phyloP scores from a whole-genome alignment of 2,888 invertebrate genomes.

The Ethmia dodecea region DNA sequence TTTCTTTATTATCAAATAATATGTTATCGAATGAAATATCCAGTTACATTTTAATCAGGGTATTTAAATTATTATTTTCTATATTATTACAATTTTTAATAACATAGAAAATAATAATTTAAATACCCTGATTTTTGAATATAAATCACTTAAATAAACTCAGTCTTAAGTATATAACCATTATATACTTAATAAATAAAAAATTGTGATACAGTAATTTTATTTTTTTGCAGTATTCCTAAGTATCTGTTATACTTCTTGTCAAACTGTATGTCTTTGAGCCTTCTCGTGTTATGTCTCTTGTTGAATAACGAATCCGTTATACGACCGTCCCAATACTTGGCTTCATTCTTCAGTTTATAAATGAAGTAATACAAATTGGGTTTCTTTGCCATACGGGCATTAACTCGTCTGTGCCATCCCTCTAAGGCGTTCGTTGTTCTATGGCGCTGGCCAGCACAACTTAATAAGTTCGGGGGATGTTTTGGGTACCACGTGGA shows the following conservation, averaged over 20 bases:
- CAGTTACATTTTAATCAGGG: too few species aligned
- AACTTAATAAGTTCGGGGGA: slow-evolving; percentile 4
- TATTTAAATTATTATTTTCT: too few species aligned
- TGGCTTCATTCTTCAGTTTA: slow-evolving; percentile 7
- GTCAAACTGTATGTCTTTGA: slow-evolving; percentile 3
- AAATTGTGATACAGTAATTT: slow-evolving; percentile 6
- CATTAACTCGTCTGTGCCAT: slow-evolving; percentile 9
- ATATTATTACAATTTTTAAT: too few species aligned
- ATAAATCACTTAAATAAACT: neutral
- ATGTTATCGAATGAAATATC: too few species aligned
- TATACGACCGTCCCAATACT: slow-evolving; percentile 5
- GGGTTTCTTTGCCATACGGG: slow-evolving; percentile 1
- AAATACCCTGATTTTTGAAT: too few species aligned
- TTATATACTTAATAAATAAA: too few species aligned
- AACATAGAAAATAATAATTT: too few species aligned
- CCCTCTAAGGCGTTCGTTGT: slow-evolving; percentile 10
- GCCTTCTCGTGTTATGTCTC: slow-evolving; percentile 5
- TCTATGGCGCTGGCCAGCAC: slow-evolving; percentile 9
- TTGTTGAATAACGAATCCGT: slow-evolving; percentile 4
- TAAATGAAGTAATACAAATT: slow-evolving; percentile 5
- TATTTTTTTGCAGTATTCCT: slow-evolving; percentile 6
- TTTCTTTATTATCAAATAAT: too few species aligned
- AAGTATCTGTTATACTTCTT: slow-evolving; percentile 5
- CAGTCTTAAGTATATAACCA: slow-evolving; percentile 1
- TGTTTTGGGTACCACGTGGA: slow-evolving; percentile 4